A percentile compares a stretch with the other conserved stretches of the same genome.
phyloP scores from a whole-genome alignment of 2,888 invertebrate species.

The Neoascia interrupta region DNA sequence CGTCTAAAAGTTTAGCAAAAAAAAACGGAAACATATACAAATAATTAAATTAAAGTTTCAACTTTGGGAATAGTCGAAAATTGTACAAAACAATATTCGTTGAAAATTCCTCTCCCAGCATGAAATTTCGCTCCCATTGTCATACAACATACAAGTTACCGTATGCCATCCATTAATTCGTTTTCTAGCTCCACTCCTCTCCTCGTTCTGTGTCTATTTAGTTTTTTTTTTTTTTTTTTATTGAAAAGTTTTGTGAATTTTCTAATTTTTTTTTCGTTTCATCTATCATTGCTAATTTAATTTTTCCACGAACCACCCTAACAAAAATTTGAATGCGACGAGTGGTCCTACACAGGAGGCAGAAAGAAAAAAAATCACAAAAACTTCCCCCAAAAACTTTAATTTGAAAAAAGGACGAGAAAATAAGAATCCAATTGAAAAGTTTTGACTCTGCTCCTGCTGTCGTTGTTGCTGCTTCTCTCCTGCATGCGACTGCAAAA shows the following conservation, averaged over 20 bases:
- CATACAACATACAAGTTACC: conserved; percentile 4
- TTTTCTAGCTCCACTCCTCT: conserved; percentile 49
- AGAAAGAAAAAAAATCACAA: conserved; percentile 15
- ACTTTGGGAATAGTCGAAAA: conserved; percentile 13
- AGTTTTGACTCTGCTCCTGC: conserved; percentile 58
- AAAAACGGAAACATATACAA: conserved; percentile 11
- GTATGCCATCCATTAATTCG: conserved; percentile 57
- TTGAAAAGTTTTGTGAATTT: conserved; percentile 65
- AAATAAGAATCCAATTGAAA: conserved; percentile 69
- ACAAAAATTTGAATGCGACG: conserved; percentile 60
- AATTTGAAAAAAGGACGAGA: conserved; percentile 55
- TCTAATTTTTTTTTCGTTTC: conserved; percentile 46
- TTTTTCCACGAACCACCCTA: conserved; percentile 34
- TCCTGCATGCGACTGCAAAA: conserved; percentile 66
- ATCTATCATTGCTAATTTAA: conserved; percentile 69
- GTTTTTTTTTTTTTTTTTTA: conserved; percentile 29
- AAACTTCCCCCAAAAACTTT: conserved; percentile 61
- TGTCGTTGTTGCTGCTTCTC: conserved; percentile 29
- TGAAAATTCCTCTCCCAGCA: too few relatives aligned
- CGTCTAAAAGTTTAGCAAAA: too few relatives aligned
- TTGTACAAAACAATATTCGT: too few relatives aligned
- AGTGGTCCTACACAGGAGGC: conserved; percentile 15
- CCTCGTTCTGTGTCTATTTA: background rate
- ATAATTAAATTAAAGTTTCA: conserved; percentile 57
- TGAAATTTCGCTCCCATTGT: background rate